Base-by-base conservation (phyloP, 2,113 vertebrate species). In the Pardalotus punctatus region DNA sequence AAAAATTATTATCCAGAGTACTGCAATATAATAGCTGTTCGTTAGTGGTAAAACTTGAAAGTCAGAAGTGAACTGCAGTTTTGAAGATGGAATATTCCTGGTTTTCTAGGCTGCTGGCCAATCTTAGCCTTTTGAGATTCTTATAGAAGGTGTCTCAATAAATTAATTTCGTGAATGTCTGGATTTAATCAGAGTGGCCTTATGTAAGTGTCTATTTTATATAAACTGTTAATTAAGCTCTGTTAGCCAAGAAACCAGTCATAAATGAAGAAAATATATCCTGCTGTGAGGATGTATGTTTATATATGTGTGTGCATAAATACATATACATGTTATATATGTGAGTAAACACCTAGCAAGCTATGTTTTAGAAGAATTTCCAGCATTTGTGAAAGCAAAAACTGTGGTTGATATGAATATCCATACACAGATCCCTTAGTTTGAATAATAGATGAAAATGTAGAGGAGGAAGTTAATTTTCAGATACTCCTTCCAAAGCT, bases 391-490 rank as follows among this genome's bases (percentile, higher is more conserved):
- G 43, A 72, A 71, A 82, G 50, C 65, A 73, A 87, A 93, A 86
- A 20, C 22, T 77, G 43, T 72, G 65, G 50, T 91, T 89, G 48
- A 62, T 92, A 19, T 38, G 42, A 57, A 65, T 80, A 71, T 56
- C 56, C 54, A 61, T 73, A 43, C 11, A 38, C 25, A 78, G 31
- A 51, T 67, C 43, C 25, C 15, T 86, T 61, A 81, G 61, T 96
- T 71, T 91, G 72, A 83, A 58, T 80, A 93, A 72, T 21, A 65
- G 51, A 81, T 91, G 70, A 69, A 93, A 92, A 88, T 48, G 48
- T 90, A 83, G 81, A 92, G 86, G 64, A 67, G 6, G 3, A 80
- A 83, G 61, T 86, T 93, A 56, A 61, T 89, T 94, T 94, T 93
- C 69, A 90, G 74, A 86, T 86, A 20, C 43, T 91, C 24, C 47